A percentile compares a stretch with the other conserved stretches of the same genome.
phyloP scores from a whole-genome alignment of 1,140 invertebrate genomes.

The Agrypnia vestita region DNA sequence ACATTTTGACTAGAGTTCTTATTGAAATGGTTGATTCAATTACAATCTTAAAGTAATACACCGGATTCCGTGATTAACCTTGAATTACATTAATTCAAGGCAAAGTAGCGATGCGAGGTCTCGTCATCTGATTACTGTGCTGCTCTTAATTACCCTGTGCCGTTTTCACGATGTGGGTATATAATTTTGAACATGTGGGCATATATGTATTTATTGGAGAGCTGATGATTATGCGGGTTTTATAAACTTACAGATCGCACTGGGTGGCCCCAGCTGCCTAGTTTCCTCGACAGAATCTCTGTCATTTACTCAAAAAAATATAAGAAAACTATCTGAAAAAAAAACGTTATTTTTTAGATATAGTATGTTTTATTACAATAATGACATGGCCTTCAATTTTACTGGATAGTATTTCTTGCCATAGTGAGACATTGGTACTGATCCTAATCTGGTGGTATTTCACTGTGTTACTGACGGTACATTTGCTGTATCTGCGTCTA shows the following conservation, averaged over 20 bases:
- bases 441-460: too few species aligned
- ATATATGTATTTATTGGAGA: not conserved
- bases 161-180: conserved; percentile 35
- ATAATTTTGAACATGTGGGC: conserved; percentile 10
- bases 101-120: conserved; percentile 20
- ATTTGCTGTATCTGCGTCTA: too few species aligned
- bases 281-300: not conserved
- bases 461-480: too few species aligned
- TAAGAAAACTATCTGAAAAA: too few species aligned
- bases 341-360: too few species aligned
- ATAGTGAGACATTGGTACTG: too few species aligned
- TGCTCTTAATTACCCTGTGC: conserved; percentile 32
- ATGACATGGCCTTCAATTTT: too few species aligned
- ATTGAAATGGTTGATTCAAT: too few species aligned
- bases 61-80: conserved; percentile 7
- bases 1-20: too few species aligned
- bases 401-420: too few species aligned
- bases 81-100: conserved; percentile 27
- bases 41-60: too few species aligned
- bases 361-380: too few species aligned
- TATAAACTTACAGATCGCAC: conserved; percentile 1
- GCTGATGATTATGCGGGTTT: conserved; percentile 33
- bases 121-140: conserved; percentile 14
- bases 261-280: not conserved
- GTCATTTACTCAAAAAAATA: not conserved